Percentiles rank a stretch among this genome's conserved stretches.
These are phyloP conservation scores for Tetramorium simillimum DNA, from an alignment of 1,140 invertebrate genomes.

Conservation along the genomic window DNA sequence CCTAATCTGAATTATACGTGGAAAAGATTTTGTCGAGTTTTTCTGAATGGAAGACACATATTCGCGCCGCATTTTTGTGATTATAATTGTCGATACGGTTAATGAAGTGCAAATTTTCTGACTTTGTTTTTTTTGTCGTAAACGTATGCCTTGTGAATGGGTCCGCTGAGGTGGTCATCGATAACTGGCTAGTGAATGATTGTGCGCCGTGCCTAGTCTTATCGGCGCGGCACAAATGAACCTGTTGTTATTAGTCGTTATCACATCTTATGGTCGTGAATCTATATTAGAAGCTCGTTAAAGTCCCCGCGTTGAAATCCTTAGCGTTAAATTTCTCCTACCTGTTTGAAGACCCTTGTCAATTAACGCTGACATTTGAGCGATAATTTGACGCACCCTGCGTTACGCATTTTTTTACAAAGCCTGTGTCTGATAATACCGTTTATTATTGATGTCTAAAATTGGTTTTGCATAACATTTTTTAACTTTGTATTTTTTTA, in stretches of 20 bases:
- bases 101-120: conserved; percentile 22
- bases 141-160: conserved; percentile 3
- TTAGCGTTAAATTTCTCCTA: not conserved
- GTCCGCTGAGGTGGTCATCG: not conserved
- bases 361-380: conserved; percentile 25
- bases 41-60: not conserved
- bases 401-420: not conserved
- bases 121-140: conserved; percentile 26
- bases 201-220: conserved; percentile 18
- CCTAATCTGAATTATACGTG: not conserved
- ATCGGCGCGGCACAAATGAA: conserved; percentile 26
- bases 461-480: not conserved
- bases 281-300: conserved; percentile 39
- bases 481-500: not conserved
- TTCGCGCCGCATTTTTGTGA: not conserved
- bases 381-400: not conserved
- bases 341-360: conserved; percentile 2
- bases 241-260: conserved; percentile 45
- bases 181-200: conserved; percentile 16
- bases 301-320: not conserved
- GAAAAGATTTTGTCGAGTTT: not conserved
- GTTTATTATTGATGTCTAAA: not conserved
- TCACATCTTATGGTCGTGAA: conserved; percentile 28
- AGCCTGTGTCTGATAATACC: not conserved
- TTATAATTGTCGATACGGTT: not conserved